These are phyloP conservation scores for Cryptophagus acutangulus DNA, from an alignment of 2,888 invertebrate species.

Conservation along the genomic window DNA sequence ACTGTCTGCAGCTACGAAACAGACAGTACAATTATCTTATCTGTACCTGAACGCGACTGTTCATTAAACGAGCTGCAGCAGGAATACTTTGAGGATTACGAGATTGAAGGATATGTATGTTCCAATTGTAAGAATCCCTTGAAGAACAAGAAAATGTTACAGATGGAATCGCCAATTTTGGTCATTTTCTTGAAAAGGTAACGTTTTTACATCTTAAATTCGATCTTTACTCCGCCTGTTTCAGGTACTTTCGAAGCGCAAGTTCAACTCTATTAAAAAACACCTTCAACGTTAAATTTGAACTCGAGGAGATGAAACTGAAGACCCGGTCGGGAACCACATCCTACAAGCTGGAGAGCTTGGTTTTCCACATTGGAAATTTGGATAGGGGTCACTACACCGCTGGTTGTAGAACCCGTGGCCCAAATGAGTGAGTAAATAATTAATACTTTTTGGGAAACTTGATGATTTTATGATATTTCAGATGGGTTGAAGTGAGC, in stretches of 20 bases:
- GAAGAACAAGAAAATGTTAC: slow-evolving; percentile 33
- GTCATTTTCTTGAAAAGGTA: slow-evolving; percentile 42
- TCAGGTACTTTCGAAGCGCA: too few species aligned
- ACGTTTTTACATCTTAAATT: too few species aligned
- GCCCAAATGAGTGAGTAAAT: too few species aligned
- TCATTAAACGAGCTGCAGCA: slow-evolving; percentile 30
- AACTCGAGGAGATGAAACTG: too few species aligned
- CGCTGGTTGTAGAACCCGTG: too few species aligned
- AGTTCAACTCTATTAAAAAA: too few species aligned
- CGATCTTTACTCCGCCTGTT: too few species aligned
- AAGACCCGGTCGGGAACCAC: too few species aligned
- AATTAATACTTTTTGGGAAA: too few species aligned
- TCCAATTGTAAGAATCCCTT: slow-evolving; percentile 36
- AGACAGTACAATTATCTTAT: slow-evolving; percentile 40
- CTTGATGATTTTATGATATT: too few species aligned
- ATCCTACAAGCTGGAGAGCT: slow-evolving; percentile 78
- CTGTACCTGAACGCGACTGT: slow-evolving; percentile 32
- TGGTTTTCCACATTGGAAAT: slow-evolving; percentile 87
- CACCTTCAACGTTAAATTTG: too few species aligned
- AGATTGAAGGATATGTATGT: slow-evolving; percentile 36
- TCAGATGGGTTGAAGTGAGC: too few species aligned
- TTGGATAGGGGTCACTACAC: slow-evolving; percentile 93
- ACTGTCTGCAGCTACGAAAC: slow-evolving; percentile 37
- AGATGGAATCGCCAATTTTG: slow-evolving; percentile 38
- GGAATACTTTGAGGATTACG: slow-evolving; percentile 34